These are phyloP conservation scores for Chrysolophus pictus DNA, from an alignment of 2,797 vertebrate genomes.

Conservation along the genomic window DNA sequence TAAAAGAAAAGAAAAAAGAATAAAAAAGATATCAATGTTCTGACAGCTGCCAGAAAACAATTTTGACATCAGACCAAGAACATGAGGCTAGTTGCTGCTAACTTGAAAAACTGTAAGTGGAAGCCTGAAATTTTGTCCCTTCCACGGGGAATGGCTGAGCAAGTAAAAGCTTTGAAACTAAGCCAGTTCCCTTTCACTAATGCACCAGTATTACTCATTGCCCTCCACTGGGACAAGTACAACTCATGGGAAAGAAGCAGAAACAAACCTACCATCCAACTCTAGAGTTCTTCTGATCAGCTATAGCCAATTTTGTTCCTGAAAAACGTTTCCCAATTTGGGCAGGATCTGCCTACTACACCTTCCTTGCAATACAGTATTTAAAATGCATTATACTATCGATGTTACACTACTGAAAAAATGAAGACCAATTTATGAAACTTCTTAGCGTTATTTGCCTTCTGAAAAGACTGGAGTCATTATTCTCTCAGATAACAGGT, in stretches of 20 bases:
- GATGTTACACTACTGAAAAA: background rate
- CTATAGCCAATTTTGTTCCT: background rate
- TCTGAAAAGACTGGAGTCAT: background rate
- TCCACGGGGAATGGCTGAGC: background rate
- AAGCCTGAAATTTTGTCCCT: background rate
- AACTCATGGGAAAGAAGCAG: background rate
- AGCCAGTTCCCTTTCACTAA: background rate
- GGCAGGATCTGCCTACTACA: background rate
- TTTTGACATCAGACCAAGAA: background rate
- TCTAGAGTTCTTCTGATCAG: background rate
- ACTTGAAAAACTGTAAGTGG: background rate
- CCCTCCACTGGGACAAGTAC: background rate
- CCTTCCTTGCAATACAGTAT: background rate
- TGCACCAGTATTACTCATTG: background rate
- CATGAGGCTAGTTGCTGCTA: background rate
- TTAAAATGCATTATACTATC: background rate
- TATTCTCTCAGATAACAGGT: background rate
- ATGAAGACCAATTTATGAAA: background rate
- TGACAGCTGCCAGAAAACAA: constrained; percentile 16
- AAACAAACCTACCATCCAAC: background rate
- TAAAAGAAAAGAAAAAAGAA: constrained; percentile 1
- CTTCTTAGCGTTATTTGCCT: background rate
- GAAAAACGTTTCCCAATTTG: background rate
- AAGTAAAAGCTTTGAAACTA: background rate
- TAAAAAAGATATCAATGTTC: background rate